phyloP scores from a whole-genome alignment of 1,140 invertebrate genomes.

The Oscheius sp. region DNA sequence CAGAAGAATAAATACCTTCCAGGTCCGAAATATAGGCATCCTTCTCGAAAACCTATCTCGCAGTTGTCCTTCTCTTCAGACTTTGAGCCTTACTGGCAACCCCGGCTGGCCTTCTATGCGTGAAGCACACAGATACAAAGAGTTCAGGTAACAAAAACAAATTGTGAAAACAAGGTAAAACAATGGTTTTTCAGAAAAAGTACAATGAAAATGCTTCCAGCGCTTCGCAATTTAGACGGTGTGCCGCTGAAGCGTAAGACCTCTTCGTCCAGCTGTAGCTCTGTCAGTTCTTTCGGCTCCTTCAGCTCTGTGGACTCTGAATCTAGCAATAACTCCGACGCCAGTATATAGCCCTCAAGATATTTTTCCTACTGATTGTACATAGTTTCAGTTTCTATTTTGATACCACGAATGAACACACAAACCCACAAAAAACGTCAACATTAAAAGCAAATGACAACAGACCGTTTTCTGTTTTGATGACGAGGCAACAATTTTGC shows the following conservation, averaged over 20 bases:
- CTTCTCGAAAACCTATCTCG: neutral
- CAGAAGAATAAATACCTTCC: neutral
- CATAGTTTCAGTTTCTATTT: too few relatives aligned
- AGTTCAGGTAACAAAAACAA: neutral
- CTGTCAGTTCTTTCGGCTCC: too few relatives aligned
- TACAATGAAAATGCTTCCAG: neutral
- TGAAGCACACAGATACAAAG: neutral
- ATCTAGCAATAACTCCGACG: too few relatives aligned
- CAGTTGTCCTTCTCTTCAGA: neutral
- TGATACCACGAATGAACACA: too few relatives aligned
- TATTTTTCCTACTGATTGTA: too few relatives aligned
- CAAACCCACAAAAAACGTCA: too few relatives aligned
- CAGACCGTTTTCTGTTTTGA: too few relatives aligned
- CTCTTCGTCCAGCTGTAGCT: neutral
- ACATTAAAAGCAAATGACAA: too few relatives aligned
- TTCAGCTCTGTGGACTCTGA: too few relatives aligned
- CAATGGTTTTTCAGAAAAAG: neutral
- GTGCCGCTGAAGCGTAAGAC: neutral
- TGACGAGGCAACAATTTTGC: too few relatives aligned
- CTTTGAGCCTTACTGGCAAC: neutral
- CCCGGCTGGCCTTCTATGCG: neutral
- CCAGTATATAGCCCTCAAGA: too few relatives aligned
- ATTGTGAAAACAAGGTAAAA: neutral
- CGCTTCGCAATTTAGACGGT: neutral
- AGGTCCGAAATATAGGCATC: neutral